Percentiles rank a stretch among this genome's conserved stretches.
phyloP scores from a whole-genome alignment of 1,140 invertebrate species.

The Bactericera cockerelli region DNA sequence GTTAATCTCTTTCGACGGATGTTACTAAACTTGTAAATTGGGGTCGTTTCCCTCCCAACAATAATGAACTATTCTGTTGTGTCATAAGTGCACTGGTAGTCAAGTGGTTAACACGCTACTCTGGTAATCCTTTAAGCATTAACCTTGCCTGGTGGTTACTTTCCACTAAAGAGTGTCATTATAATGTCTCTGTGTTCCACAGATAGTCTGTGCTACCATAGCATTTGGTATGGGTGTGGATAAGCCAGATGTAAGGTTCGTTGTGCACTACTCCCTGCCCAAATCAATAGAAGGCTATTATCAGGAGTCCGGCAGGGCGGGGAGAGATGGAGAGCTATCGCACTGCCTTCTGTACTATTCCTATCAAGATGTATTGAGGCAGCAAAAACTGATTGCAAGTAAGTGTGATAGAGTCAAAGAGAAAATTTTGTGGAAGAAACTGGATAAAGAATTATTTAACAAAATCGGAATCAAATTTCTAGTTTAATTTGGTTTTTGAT shows the following conservation, averaged over 20 bases:
- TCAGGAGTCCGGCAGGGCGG: slow-evolving; percentile 92
- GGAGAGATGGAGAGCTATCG: slow-evolving; percentile 71
- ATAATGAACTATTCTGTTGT: too few relatives aligned
- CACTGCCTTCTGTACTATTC: slow-evolving; percentile 77
- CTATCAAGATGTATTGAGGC: slow-evolving; percentile 61
- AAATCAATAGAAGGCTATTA: slow-evolving; percentile 97
- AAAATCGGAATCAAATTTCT: slow-evolving; percentile 9
- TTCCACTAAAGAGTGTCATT: too few relatives aligned
- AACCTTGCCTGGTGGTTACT: too few relatives aligned
- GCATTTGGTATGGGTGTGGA: slow-evolving; percentile 98
- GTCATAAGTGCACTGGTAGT: too few relatives aligned
- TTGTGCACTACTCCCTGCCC: slow-evolving; percentile 81
- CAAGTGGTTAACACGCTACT: too few relatives aligned
- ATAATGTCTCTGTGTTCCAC: too few relatives aligned
- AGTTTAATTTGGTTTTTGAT: too few relatives aligned
- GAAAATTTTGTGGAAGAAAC: not conserved
- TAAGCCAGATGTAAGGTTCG: slow-evolving; percentile 84
- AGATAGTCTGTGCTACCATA: slow-evolving; percentile 84
- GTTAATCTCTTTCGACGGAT: too few relatives aligned
- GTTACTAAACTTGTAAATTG: too few relatives aligned
- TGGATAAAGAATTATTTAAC: not conserved
- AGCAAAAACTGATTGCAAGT: slow-evolving; percentile 59
- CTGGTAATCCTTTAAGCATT: too few relatives aligned
- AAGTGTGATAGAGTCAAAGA: slow-evolving; percentile 30
- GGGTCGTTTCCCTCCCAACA: too few relatives aligned